Evolutionary conservation across 1,140 invertebrate genomes (phyloP).

Genomic region (Globodera ellingtonae): DNA sequence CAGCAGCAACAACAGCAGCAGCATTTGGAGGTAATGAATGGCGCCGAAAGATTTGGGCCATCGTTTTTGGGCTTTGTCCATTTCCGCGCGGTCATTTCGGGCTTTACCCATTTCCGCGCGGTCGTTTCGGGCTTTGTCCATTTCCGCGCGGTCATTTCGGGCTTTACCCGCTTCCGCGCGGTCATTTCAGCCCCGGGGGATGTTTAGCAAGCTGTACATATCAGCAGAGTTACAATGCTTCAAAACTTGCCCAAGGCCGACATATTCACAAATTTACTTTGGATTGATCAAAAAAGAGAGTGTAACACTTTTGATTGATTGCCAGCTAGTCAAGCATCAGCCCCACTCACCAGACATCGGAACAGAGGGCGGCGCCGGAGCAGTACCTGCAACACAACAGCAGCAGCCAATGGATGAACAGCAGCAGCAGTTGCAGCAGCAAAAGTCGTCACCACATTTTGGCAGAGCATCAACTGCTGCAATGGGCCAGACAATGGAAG

Average conservation of each 20-base stretch:
- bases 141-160: too few relatives aligned
- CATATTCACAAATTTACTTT: too few relatives aligned
- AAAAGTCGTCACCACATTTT: background rate
- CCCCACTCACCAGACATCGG: background rate
- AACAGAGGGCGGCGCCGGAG: background rate
- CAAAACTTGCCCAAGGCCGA: background rate
- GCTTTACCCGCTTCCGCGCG: too few relatives aligned
- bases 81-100: too few relatives aligned
- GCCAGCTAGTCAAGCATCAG: background rate
- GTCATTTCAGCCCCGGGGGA: too few relatives aligned
- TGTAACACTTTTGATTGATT: too few relatives aligned
- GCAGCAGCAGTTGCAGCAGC: background rate
- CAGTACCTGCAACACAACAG: background rate
- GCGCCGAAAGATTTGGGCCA: slow-evolving; percentile 12
- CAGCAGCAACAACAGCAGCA: slow-evolving; percentile 38
- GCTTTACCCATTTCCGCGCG: too few relatives aligned
- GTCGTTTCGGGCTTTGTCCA: too few relatives aligned
- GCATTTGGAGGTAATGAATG: slow-evolving; percentile 41
- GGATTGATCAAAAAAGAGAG: too few relatives aligned
- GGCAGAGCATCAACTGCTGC: slow-evolving; percentile 1
- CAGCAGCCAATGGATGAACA: slow-evolving; percentile 19
- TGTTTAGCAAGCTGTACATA: too few relatives aligned
- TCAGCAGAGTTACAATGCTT: too few relatives aligned
- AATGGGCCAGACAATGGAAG: background rate
- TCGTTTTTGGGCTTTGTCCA: too few relatives aligned